Percentiles rank a stretch among this genome's conserved stretches.
Evolutionary conservation across 2,797 vertebrate genomes (phyloP).

Genomic region (Hydrocynus forskahlii): DNA sequence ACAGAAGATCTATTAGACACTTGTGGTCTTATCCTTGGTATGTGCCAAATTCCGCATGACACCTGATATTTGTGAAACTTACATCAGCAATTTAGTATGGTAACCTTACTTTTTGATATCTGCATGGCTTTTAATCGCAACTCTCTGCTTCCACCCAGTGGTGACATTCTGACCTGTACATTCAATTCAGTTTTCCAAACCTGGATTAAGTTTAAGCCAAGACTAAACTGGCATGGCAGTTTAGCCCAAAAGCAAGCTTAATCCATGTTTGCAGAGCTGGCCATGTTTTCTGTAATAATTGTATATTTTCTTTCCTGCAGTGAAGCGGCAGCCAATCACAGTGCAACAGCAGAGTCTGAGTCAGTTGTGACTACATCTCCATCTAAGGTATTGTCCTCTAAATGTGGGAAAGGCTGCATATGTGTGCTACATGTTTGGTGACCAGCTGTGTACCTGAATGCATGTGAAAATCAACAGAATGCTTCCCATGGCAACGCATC

Average conservation of each 20-base stretch:
- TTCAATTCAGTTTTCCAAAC: too few relatives aligned
- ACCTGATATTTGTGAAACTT: constrained; percentile 3
- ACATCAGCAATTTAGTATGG: neutral
- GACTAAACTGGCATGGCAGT: too few relatives aligned
- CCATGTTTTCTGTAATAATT: neutral
- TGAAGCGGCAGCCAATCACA: constrained; percentile 65
- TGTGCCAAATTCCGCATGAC: neutral
- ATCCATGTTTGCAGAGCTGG: neutral
- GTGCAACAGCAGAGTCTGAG: constrained; percentile 66
- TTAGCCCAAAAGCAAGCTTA: too few relatives aligned
- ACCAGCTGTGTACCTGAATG: constrained; percentile 13
- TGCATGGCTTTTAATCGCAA: constrained; percentile 15
- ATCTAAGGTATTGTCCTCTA: constrained; percentile 76
- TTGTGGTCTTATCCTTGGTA: neutral
- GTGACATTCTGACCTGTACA: neutral
- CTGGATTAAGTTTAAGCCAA: too few relatives aligned
- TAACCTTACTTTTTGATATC: neutral
- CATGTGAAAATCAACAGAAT: too few relatives aligned
- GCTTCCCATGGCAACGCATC: neutral
- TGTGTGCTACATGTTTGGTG: too few relatives aligned
- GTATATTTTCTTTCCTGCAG: constrained; percentile 37
- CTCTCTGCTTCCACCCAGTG: constrained; percentile 25
- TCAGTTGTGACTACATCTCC: constrained; percentile 78
- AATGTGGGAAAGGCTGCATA: neutral
- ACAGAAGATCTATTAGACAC: neutral